Conservation (phyloP, 2,113 vertebrate genomes). For the Fulmarus glacialis region DNA sequence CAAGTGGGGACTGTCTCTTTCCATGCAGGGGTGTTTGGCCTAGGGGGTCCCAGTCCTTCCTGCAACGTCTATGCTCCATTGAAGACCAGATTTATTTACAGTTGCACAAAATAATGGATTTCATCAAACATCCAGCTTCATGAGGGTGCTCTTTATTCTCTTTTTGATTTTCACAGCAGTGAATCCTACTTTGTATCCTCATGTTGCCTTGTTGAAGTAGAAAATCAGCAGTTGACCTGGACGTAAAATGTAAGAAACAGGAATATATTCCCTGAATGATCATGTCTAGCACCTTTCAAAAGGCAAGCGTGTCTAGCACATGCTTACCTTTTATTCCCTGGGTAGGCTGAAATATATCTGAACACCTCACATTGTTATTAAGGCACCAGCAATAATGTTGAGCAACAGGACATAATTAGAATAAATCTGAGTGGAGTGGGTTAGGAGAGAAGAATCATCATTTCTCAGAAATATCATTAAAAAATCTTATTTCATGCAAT, state of each 20-base stretch:
- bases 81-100: background rate
- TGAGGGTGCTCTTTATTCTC: background rate
- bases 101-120: background rate
- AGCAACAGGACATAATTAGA: conserved; percentile 4
- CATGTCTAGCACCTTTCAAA: background rate
- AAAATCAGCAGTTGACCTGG: background rate
- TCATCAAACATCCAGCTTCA: background rate
- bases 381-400: background rate
- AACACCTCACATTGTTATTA: background rate
- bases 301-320: background rate
- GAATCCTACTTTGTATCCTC: background rate
- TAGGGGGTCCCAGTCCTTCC: background rate
- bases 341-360: background rate
- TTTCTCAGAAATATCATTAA: conserved; percentile 40
- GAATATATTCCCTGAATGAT: background rate
- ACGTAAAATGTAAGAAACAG: background rate
- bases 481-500: conserved; percentile 41
- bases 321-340: background rate
- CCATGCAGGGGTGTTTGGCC: background rate
- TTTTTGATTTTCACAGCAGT: background rate
- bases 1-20: background rate
- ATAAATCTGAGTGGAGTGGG: background rate
- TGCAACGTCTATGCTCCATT: accelerated
- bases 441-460: background rate
- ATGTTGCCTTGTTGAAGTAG: background rate